These are phyloP conservation scores for Scopus umbretta DNA, from an alignment of 2,113 vertebrate species.

Conservation along the genomic window DNA sequence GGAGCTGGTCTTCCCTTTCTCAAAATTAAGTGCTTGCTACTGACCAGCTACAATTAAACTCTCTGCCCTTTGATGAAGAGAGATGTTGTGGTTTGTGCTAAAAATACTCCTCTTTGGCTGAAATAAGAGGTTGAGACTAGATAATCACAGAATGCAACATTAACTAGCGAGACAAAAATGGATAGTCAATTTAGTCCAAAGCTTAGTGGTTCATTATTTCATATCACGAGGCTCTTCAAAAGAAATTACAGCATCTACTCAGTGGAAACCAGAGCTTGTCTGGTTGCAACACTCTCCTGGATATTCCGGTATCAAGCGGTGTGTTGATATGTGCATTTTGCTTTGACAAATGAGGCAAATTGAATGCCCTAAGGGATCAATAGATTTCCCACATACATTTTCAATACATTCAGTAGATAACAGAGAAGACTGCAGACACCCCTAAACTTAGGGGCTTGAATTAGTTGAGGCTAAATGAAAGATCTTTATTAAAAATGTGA, in stretches of 20 bases:
- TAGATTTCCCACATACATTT: not conserved
- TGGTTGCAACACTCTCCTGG: not conserved
- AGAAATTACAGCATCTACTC: not conserved
- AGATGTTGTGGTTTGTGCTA: not conserved
- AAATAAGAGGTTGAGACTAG: not conserved
- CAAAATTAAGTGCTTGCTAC: not conserved
- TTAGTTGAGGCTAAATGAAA: not conserved
- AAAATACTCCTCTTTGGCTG: not conserved
- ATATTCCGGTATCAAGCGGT: not conserved
- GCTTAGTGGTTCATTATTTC: conserved; percentile 49
- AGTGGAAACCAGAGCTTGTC: not conserved
- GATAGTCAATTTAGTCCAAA: conserved; percentile 13
- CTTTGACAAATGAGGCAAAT: not conserved
- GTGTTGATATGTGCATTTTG: not conserved
- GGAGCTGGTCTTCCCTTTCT: not conserved
- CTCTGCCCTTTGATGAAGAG: not conserved
- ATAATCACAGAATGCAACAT: conserved; percentile 48
- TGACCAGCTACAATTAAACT: not conserved
- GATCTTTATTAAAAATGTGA: not conserved
- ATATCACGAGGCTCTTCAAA: conserved; percentile 19
- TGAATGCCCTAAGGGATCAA: not conserved
- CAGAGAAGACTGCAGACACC: not conserved
- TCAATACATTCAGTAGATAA: not conserved
- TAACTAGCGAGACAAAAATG: conserved; percentile 25
- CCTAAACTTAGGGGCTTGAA: not conserved